Percentiles rank a stretch among this genome's conserved stretches.
phyloP scores from a whole-genome alignment of 2,797 vertebrate species.

The Darevskia nairensis region DNA sequence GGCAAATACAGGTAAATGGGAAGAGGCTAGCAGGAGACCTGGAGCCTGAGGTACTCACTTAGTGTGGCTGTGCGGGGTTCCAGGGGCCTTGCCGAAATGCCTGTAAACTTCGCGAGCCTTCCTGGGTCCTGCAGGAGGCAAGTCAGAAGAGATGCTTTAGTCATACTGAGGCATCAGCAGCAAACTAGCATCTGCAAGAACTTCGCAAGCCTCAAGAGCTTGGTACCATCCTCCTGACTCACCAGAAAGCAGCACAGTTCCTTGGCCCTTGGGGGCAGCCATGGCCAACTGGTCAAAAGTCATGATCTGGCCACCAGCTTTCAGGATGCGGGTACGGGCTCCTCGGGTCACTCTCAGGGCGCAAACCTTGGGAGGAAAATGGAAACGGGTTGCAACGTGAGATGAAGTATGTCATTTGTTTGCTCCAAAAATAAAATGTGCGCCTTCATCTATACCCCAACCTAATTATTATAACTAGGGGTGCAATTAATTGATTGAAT shows the following conservation, averaged over 20 bases:
- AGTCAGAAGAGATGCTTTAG: not conserved
- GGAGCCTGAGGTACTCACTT: conserved; percentile 82
- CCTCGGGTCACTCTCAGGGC: conserved; percentile 86
- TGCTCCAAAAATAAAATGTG: not conserved
- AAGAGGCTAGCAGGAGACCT: not conserved
- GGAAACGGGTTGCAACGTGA: not conserved
- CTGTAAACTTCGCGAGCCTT: conserved; percentile 93
- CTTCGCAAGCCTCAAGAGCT: no score
- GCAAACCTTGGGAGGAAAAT: conserved; percentile 80
- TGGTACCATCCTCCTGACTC: conserved; percentile 31
- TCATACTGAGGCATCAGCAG: not conserved
- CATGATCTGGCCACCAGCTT: conserved; percentile 90
- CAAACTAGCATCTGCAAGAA: not conserved
- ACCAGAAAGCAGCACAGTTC: conserved; percentile 93
- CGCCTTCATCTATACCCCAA: not conserved
- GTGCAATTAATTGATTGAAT: not conserved
- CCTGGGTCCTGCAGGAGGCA: conserved; percentile 82
- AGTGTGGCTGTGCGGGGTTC: conserved; percentile 93
- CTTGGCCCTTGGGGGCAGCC: conserved; percentile 89
- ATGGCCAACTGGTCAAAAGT: conserved; percentile 94
- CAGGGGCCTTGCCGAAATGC: conserved; percentile 93
- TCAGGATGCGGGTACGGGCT: conserved; percentile 88
- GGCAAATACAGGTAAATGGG: not conserved
- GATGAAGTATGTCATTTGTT: not conserved
- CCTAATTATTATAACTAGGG: not conserved